Percentiles rank a stretch among this genome's conserved stretches.
phyloP scores from a whole-genome alignment of 2,113 vertebrate genomes.

The Menura novaehollandiae region DNA sequence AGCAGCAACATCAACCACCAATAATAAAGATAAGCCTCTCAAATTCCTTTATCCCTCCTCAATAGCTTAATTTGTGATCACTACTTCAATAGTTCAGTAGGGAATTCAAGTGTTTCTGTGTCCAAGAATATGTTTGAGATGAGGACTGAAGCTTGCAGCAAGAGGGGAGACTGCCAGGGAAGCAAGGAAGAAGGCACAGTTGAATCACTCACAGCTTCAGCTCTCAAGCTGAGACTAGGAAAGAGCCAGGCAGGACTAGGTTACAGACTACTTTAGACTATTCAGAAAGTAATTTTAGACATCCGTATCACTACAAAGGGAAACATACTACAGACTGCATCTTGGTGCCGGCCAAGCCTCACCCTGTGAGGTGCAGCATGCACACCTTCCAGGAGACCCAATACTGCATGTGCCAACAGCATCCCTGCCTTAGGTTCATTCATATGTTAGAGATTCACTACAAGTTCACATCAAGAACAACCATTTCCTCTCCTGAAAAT shows the following conservation, averaged over 20 bases:
- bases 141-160: neutral
- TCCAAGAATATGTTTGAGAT: accelerated
- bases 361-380: neutral
- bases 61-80: neutral
- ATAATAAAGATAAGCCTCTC: neutral
- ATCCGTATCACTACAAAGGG: neutral
- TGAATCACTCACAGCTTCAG: neutral
- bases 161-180: neutral
- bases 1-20: neutral
- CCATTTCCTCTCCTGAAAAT: neutral
- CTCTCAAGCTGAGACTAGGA: neutral
- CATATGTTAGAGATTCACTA: neutral
- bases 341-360: neutral
- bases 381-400: neutral
- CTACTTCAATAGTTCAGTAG: neutral
- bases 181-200: neutral
- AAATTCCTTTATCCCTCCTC: neutral
- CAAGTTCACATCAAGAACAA: neutral
- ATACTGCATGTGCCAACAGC: neutral
- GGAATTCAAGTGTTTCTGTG: neutral
- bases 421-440: neutral
- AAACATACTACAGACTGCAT: neutral
- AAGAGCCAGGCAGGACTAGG: neutral
- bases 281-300: neutral
- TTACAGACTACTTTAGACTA: neutral